Evolutionary conservation across 2,797 vertebrate species (phyloP).

Genomic region (Acrocephalus scirpaceus): DNA sequence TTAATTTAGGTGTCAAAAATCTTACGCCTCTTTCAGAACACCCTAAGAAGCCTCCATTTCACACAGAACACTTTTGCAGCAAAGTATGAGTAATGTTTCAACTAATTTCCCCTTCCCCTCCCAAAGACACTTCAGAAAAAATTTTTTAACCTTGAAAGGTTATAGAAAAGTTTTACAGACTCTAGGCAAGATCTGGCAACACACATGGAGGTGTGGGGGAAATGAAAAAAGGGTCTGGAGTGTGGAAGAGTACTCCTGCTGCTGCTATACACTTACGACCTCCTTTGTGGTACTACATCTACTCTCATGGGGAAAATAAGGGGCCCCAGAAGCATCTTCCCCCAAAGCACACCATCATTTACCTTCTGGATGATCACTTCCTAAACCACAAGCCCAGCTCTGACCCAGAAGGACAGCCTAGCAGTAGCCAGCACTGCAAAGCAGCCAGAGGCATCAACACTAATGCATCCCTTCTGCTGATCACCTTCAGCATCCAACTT

Average conservation of each 20-base stretch:
- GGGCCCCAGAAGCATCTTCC: neutral
- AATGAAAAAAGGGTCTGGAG: neutral
- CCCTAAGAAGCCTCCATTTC: neutral
- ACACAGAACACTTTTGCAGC: neutral
- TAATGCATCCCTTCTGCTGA: neutral
- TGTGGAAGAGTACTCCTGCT: neutral
- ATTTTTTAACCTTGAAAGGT: neutral
- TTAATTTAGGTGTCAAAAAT: neutral
- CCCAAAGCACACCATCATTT: neutral
- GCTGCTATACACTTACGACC: rapidly evolving
- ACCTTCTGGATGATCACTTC: neutral
- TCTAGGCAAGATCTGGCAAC: neutral
- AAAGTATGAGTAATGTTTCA: neutral
- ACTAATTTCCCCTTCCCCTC: neutral
- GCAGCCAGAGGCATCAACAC: neutral
- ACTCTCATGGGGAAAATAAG: neutral
- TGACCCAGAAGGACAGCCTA: neutral
- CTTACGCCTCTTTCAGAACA: neutral
- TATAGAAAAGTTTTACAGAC: neutral
- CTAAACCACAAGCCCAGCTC: neutral
- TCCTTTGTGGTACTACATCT: neutral
- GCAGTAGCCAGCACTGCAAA: neutral
- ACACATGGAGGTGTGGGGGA: too few species aligned
- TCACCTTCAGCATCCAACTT: neutral
- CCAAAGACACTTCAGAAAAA: neutral